Conservation (phyloP, 2,888 invertebrate genomes). For the Drosophila mettleri region DNA sequence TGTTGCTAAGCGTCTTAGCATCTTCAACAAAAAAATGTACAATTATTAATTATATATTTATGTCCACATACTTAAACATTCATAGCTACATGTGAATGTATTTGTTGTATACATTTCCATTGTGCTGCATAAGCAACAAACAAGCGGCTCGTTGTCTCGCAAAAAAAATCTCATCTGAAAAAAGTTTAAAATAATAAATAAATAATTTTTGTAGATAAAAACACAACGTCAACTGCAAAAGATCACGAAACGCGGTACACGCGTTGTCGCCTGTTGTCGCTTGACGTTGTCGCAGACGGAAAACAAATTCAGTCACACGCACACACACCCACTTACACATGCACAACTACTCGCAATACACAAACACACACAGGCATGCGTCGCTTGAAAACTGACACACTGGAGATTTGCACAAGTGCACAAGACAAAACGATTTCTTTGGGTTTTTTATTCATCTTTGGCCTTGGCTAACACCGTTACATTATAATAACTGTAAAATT, state of each 20-base stretch:
- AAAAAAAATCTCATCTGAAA: constrained; percentile 37
- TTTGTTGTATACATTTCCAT: constrained; percentile 53
- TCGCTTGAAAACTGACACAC: constrained; percentile 45
- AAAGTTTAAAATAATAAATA: constrained; percentile 46
- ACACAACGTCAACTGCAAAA: constrained; percentile 70
- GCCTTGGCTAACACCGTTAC: constrained; percentile 46
- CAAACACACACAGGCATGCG: constrained; percentile 23
- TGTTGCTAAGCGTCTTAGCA: constrained; percentile 63
- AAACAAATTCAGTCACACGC: constrained; percentile 61
- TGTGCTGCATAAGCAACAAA: constrained; percentile 43
- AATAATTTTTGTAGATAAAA: constrained; percentile 63
- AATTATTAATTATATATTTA: constrained; percentile 47
- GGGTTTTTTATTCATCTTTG: constrained; percentile 25
- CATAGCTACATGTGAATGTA: neutral
- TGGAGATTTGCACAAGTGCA: constrained; percentile 78
- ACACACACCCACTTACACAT: constrained; percentile 7
- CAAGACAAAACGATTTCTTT: constrained; percentile 44
- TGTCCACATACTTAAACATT: neutral
- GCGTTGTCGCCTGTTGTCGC: constrained; percentile 40
- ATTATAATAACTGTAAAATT: constrained; percentile 13
- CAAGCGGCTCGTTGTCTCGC: constrained; percentile 54
- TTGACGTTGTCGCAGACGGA: constrained; percentile 70
- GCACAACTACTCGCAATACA: constrained; percentile 9
- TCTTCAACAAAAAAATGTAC: constrained; percentile 29
- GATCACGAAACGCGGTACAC: constrained; percentile 74